Conservation (phyloP, 2,113 vertebrate species). For the Elephas maximus region DNA sequence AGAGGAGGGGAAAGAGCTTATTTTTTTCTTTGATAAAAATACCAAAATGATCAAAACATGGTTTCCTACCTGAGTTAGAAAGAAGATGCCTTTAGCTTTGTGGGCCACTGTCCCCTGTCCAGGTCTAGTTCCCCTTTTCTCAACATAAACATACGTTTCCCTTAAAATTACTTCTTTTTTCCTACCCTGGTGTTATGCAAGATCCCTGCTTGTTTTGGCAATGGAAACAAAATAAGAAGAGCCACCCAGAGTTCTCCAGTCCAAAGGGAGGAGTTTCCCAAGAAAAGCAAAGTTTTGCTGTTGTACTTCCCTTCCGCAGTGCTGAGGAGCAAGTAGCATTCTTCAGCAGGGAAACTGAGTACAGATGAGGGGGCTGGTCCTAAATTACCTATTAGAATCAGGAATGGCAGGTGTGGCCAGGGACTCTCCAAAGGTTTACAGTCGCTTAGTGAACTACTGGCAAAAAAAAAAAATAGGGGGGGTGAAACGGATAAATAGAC, state of each 20-base stretch:
- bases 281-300: slow-evolving; percentile 89
- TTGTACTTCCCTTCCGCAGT: slow-evolving; percentile 86
- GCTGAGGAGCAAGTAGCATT: slow-evolving; percentile 78
- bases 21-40: slow-evolving; percentile 26
- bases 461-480: not conserved
- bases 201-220: slow-evolving; percentile 89
- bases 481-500: slow-evolving; percentile 19
- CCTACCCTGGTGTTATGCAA: slow-evolving; percentile 82
- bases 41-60: not conserved
- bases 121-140: slow-evolving; percentile 76
- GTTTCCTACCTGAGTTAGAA: slow-evolving; percentile 39
- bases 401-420: slow-evolving; percentile 69
- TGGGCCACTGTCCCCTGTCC: slow-evolving; percentile 72
- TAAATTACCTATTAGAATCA: not conserved
- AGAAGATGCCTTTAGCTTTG: slow-evolving; percentile 57
- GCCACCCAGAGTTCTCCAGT: slow-evolving; percentile 87
- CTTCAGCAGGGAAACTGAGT: slow-evolving; percentile 48
- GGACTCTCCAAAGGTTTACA: not conserved
- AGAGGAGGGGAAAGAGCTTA: not conserved
- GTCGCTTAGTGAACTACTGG: not conserved
- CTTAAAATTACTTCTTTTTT: slow-evolving; percentile 88
- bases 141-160: slow-evolving; percentile 84
- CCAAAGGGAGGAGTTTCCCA: slow-evolving; percentile 91
- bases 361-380: rapidly evolving
- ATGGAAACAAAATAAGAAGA: slow-evolving; percentile 86